Conservation (phyloP, 2,113 vertebrate genomes). For the Pipra filicauda region DNA sequence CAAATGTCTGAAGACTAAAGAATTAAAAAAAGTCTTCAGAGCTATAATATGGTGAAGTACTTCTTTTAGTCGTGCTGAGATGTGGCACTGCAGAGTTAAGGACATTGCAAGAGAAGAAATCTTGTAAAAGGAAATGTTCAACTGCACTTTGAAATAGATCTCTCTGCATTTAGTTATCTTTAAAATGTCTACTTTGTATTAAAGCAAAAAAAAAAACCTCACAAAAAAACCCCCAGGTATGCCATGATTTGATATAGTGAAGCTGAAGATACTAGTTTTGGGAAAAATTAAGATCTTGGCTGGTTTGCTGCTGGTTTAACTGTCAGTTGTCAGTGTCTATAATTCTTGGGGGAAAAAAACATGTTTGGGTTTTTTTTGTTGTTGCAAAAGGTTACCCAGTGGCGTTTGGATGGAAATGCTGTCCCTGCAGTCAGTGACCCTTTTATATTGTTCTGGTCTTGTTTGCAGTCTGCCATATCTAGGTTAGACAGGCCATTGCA, state of each 20-base stretch:
- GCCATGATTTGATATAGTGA: background rate
- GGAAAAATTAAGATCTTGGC: background rate
- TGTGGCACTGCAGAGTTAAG: background rate
- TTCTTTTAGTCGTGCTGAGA: background rate
- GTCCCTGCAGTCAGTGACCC: background rate
- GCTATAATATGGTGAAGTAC: background rate
- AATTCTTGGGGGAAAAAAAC: background rate
- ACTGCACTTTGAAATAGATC: background rate
- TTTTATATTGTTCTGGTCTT: background rate
- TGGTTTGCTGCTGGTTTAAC: background rate
- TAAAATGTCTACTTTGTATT: conserved; percentile 13
- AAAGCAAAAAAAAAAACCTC: background rate
- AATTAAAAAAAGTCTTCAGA: background rate
- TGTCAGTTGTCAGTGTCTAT: background rate
- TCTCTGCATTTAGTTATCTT: conserved; percentile 11
- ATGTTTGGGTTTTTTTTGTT: background rate
- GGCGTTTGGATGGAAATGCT: background rate
- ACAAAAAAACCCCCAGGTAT: background rate
- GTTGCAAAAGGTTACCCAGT: background rate
- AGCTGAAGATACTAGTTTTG: background rate
- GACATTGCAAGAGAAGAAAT: background rate
- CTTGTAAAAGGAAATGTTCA: background rate
- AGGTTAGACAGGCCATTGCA: background rate
- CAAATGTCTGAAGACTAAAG: background rate
- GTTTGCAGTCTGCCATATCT: conserved; percentile 31